Conservation (phyloP, 2,113 vertebrate species). For the Chlamydotis undulata region DNA sequence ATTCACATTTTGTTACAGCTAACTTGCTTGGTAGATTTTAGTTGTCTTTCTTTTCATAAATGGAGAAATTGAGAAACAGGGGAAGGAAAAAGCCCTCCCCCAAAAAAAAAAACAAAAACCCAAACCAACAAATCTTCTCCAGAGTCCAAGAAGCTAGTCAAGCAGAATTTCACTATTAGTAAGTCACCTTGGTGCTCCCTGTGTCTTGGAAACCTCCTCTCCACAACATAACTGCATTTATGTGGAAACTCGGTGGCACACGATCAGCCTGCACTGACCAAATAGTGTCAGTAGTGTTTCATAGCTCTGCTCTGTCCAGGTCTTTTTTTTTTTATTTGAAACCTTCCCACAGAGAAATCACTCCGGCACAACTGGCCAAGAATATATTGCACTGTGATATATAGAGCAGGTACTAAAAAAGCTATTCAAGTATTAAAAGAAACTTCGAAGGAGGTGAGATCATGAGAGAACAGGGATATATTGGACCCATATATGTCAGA, state of each 20-base stretch:
- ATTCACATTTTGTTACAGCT: background rate
- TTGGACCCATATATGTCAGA: background rate
- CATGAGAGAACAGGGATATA: background rate
- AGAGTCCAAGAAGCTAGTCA: background rate
- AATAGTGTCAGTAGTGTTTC: background rate
- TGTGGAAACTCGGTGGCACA: background rate
- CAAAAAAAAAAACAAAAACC: too few species aligned
- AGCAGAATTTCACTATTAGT: background rate
- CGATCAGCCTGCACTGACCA: background rate
- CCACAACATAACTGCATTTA: background rate
- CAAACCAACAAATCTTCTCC: background rate
- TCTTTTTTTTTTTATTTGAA: background rate
- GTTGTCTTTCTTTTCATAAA: background rate
- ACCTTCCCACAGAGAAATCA: background rate
- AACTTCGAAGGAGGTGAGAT: slow-evolving; percentile 36
- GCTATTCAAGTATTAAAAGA: slow-evolving; percentile 7
- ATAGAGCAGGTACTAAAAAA: slow-evolving; percentile 45
- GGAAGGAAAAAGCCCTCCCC: background rate
- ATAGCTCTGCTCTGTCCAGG: background rate
- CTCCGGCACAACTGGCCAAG: background rate
- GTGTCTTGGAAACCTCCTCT: background rate
- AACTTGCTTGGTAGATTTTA: background rate
- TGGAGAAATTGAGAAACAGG: background rate
- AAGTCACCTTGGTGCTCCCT: background rate
- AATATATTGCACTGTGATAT: slow-evolving; percentile 30